These are phyloP conservation scores for Petrolisthes manimaculis DNA, from an alignment of 2,888 invertebrate genomes.

Conservation along the genomic window DNA sequence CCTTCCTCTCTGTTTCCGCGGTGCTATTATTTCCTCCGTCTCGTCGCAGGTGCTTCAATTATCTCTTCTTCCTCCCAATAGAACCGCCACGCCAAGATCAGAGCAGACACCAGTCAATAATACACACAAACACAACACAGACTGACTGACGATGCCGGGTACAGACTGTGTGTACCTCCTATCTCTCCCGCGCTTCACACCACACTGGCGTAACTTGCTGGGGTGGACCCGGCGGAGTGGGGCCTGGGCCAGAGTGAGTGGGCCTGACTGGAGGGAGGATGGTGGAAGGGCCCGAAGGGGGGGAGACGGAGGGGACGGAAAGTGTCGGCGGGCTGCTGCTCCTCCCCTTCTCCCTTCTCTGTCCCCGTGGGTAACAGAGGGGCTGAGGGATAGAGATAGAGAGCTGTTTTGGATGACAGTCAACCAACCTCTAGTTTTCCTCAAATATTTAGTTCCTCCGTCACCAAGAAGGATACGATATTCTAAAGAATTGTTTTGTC, in stretches of 20 bases:
- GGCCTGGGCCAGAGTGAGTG: background rate
- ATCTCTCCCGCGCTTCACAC: conserved; percentile 5
- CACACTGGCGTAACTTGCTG: background rate
- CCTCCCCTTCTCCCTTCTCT: background rate
- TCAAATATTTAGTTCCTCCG: too few species aligned
- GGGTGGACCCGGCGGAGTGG: background rate
- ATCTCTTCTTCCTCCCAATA: background rate
- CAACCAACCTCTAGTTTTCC: too few species aligned
- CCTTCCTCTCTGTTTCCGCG: background rate
- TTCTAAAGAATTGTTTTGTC: too few species aligned
- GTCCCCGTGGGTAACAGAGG: background rate
- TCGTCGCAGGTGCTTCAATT: background rate
- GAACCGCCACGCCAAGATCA: background rate
- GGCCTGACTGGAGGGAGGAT: background rate
- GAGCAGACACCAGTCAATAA: background rate
- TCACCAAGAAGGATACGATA: too few species aligned
- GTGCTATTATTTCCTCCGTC: background rate
- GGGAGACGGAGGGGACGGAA: background rate
- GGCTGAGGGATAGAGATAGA: too few species aligned
- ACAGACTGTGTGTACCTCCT: background rate
- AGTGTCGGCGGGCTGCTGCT: too few species aligned
- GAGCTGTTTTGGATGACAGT: too few species aligned
- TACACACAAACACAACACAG: background rate
- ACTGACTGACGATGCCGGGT: background rate
- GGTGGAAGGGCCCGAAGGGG: background rate